Percentiles rank a stretch among this genome's conserved stretches.
Conservation (phyloP, 2,888 invertebrate genomes). For the Teleiodes luculella region DNA sequence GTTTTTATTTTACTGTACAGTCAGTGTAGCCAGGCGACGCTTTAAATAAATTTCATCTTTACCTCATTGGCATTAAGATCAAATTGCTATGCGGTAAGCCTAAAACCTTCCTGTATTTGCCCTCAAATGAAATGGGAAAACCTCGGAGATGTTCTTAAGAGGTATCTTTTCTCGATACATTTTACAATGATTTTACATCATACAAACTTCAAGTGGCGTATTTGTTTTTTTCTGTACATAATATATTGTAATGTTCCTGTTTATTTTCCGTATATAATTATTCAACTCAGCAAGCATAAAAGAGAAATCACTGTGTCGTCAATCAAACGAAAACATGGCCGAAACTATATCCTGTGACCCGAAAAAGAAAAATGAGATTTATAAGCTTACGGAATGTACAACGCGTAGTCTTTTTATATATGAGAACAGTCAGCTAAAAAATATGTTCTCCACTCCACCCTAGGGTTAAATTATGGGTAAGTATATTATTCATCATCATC, state of each 20-base stretch:
- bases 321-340: conserved; percentile 9
- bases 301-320: background rate
- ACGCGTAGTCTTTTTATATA: background rate
- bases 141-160: no score
- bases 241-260: conserved; percentile 12
- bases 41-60: no score
- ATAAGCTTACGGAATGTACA: conserved; percentile 25
- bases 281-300: background rate
- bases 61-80: no score
- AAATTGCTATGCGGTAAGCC: no score
- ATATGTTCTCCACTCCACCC: no score
- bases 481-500: no score
- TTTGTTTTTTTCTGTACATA: background rate
- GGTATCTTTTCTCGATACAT: background rate
- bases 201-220: background rate
- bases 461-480: no score
- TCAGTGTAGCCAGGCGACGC: no score
- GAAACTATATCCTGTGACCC: conserved; percentile 23
- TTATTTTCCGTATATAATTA: conserved; percentile 1
- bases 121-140: no score
- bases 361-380: conserved; percentile 34
- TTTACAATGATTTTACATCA: background rate
- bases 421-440: background rate
- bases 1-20: background rate
- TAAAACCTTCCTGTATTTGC: no score